phyloP scores from a whole-genome alignment of 2,888 invertebrate genomes.

The Dorcus hopei region DNA sequence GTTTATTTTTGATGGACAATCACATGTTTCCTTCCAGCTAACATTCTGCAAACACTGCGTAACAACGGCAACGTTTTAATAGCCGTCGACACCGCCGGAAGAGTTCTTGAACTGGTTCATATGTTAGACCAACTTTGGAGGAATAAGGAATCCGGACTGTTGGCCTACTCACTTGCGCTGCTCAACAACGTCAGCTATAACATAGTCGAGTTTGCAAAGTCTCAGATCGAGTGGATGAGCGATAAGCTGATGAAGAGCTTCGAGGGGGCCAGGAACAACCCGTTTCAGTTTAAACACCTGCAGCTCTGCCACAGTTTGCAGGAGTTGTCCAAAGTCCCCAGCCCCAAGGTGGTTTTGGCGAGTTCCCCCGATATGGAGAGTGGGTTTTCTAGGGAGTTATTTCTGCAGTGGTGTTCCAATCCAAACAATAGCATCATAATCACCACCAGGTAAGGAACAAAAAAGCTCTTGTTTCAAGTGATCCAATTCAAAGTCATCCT shows the following conservation, averaged over 20 bases:
- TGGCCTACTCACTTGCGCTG: slow-evolving; percentile 90
- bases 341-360: slow-evolving; percentile 92
- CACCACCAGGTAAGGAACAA: slow-evolving; percentile 65
- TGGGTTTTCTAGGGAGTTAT: slow-evolving; percentile 92
- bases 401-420: slow-evolving; percentile 90
- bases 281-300: slow-evolving; percentile 91
- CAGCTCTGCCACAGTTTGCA: slow-evolving; percentile 90
- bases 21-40: slow-evolving; percentile 59
- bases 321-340: slow-evolving; percentile 82
- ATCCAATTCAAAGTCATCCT: too few relatives aligned
- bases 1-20: neutral
- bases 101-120: slow-evolving; percentile 93
- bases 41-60: slow-evolving; percentile 88
- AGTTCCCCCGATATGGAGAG: slow-evolving; percentile 93
- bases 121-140: slow-evolving; percentile 94
- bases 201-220: slow-evolving; percentile 98
- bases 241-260: slow-evolving; percentile 94
- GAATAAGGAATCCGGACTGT: slow-evolving; percentile 91
- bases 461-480: too few relatives aligned
- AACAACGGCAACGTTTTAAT: slow-evolving; percentile 95
- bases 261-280: slow-evolving; percentile 88
- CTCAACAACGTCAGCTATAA: slow-evolving; percentile 97
- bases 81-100: slow-evolving; percentile 94
- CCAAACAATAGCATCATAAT: slow-evolving; percentile 91
- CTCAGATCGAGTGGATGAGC: slow-evolving; percentile 99